Base-by-base conservation (phyloP, 2,797 vertebrate genomes). In the Tauraco hartlaubi region DNA sequence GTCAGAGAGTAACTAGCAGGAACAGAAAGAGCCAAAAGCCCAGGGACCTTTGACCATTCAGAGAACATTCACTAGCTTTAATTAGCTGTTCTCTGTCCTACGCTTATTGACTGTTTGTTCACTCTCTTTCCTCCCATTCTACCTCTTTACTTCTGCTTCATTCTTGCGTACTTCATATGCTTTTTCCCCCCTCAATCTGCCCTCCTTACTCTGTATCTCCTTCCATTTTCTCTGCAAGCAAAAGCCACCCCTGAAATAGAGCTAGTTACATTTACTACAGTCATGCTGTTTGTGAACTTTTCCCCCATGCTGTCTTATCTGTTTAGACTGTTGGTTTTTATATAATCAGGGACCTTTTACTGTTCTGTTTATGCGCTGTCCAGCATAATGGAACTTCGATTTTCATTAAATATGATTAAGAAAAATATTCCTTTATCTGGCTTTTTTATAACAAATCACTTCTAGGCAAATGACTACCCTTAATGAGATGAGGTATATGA, bases 241-340 rank as follows among this genome's bases (percentile, higher is more conserved):
- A 71, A 94, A 92, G 43, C 71, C 35, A 88, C 46, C n/a, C 6
- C 58, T 11, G 62, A 63, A 82, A 29, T 29, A 66, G 77, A 66
- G 11, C 59, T 89, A 7, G 63, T 87, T 91, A 51, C 2, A 7
- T 91, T 95, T 85, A 71, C 74, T 91, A 33, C 55, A 66, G 4
- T 73, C n/a, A 11, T 5, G 14, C 48, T 94, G 89, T 87, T 93
- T 92, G 80, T 91, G 94, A 92, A 92, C 94, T 96, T 95, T 91
- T 56, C 73, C 84, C 91, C 41, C 62, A 21, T 35, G 52, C 64
- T 90, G 68, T 67, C 73, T 84, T 93, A 90, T 46, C 67, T 89
- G 67, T 89, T 91, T 64, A 79, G 84, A 33, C 78, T 91, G 58
- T 62, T 62, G 44, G 0, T 16, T 93, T 80, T 82, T 71, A 35